Evolutionary conservation across 2,797 vertebrate species (phyloP).

Genomic region (Gymnoscopelus braueri): DNA sequence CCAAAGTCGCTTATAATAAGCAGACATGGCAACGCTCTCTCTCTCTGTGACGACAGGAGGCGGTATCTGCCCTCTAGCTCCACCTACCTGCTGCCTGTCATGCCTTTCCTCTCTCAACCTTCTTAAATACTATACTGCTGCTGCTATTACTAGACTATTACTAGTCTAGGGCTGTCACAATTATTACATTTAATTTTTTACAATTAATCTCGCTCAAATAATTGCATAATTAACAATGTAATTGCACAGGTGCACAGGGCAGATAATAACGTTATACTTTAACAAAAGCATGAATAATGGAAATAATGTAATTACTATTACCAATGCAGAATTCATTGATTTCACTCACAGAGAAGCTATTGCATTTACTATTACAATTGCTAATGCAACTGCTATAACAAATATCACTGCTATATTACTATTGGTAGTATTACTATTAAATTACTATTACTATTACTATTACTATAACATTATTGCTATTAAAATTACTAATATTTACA

Average conservation of each 20-base stretch:
- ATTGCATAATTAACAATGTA: too few species aligned
- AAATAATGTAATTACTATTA: too few species aligned
- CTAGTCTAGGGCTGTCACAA: not conserved
- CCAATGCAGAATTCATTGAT: too few species aligned
- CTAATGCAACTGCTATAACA: not conserved
- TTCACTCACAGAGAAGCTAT: not conserved
- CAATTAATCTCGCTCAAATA: too few species aligned
- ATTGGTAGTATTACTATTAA: not conserved
- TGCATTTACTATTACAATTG: not conserved
- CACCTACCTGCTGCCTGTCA: conserved; percentile 54
- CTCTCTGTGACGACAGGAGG: conserved; percentile 32
- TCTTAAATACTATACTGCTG: not conserved
- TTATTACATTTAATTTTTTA: too few species aligned
- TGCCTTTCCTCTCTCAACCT: not conserved
- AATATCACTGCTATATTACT: not conserved
- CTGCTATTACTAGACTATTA: not conserved
- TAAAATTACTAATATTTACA: not conserved
- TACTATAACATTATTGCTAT: not conserved
- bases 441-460: not conserved
- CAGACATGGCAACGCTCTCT: not conserved
- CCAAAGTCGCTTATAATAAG: too few species aligned
- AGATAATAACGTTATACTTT: too few species aligned
- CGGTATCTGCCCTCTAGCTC: conserved; percentile 64
- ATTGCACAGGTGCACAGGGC: too few species aligned
- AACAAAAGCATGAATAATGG: too few species aligned